phyloP scores from a whole-genome alignment of 2,888 invertebrate genomes.

The Amphipyra tragopoginis region DNA sequence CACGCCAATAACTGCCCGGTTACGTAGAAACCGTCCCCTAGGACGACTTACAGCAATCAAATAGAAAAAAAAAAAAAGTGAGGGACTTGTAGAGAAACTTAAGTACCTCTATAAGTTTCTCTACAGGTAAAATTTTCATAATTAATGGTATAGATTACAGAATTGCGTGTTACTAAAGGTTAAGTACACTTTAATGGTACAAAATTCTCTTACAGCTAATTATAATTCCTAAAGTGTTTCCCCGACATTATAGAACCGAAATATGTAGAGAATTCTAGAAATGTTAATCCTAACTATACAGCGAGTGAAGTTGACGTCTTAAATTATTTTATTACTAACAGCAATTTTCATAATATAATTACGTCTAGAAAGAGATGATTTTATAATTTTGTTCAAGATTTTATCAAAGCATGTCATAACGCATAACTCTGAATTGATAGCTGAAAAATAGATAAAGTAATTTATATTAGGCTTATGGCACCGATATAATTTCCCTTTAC shows the following conservation, averaged over 20 bases:
- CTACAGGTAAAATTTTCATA: not conserved
- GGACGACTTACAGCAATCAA: too few relatives aligned
- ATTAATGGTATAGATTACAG: not conserved
- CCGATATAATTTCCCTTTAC: too few relatives aligned
- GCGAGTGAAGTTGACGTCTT: not conserved
- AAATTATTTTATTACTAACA: not conserved
- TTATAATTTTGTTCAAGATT: too few relatives aligned
- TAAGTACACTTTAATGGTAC: constrained; percentile 1
- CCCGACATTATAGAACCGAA: constrained; percentile 1
- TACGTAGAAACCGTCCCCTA: too few relatives aligned
- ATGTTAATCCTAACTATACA: not conserved
- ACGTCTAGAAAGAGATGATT: too few relatives aligned
- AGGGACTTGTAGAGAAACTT: constrained; percentile 31
- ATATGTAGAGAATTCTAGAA: constrained; percentile 4
- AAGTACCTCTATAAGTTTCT: too few relatives aligned
- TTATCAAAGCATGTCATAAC: too few relatives aligned
- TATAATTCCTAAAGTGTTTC: constrained; percentile 27
- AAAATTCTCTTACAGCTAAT: constrained; percentile 16
- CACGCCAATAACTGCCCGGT: too few relatives aligned
- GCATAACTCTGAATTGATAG: too few relatives aligned
- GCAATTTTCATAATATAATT: not conserved
- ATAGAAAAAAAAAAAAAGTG: constrained; percentile 13
- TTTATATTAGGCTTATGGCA: too few relatives aligned
- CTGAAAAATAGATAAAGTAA: too few relatives aligned
- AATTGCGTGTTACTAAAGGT: constrained; percentile 21